phyloP scores from a whole-genome alignment of 2,888 invertebrate genomes.

The Pinctada fucata region DNA sequence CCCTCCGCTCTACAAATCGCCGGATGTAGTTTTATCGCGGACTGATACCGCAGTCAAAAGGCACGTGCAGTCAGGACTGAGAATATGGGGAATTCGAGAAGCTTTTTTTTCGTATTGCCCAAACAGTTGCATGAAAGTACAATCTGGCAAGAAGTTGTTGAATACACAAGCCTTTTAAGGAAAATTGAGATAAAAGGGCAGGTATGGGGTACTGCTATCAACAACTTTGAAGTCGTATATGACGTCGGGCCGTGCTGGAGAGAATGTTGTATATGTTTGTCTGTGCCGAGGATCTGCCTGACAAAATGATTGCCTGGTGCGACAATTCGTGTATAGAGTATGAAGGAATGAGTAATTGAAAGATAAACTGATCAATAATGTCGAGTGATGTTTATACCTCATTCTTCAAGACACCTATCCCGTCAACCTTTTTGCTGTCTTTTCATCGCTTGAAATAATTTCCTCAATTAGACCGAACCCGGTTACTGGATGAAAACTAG shows the following conservation, averaged over 20 bases:
- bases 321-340: slow-evolving; percentile 17
- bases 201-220: background rate
- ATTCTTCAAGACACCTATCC: background rate
- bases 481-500: background rate
- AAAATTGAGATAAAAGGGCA: slow-evolving; percentile 3
- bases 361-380: slow-evolving; percentile 13
- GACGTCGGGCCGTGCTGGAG: background rate
- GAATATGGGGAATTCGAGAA: too few relatives aligned
- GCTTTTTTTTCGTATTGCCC: background rate
- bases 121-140: background rate
- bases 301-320: slow-evolving; percentile 3
- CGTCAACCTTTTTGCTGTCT: background rate
- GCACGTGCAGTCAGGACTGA: background rate
- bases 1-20: background rate
- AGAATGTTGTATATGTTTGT: background rate
- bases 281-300: background rate
- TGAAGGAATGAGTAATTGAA: slow-evolving; percentile 14
- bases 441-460: background rate
- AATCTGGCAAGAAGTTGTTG: background rate
- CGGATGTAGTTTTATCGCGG: slow-evolving; percentile 1
- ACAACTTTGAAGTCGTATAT: background rate
- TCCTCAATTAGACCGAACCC: background rate
- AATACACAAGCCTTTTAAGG: background rate
- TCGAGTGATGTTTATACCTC: slow-evolving; percentile 12
- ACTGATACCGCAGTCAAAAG: background rate